These are phyloP conservation scores for Alectura lathami DNA, from an alignment of 2,113 vertebrate species.

Conservation along the genomic window DNA sequence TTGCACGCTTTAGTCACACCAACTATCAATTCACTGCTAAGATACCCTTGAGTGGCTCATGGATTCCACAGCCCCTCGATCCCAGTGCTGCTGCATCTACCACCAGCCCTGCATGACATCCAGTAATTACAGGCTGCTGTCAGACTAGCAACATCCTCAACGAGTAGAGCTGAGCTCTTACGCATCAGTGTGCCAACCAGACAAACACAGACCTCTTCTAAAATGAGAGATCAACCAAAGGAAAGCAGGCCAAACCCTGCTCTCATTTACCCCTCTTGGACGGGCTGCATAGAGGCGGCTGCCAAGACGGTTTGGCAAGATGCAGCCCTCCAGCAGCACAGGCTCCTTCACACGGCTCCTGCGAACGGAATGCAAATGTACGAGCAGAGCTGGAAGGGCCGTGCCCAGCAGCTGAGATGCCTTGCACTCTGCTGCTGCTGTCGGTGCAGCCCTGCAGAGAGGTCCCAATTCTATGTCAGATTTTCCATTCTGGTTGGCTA, in stretches of 20 bases:
- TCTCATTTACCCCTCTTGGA: not conserved
- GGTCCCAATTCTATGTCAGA: not conserved
- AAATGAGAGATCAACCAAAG: not conserved
- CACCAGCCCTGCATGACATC: not conserved
- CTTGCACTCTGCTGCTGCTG: fast-evolving
- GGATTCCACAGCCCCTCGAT: not conserved
- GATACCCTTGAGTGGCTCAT: not conserved
- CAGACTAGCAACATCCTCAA: not conserved
- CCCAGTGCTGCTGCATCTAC: not conserved
- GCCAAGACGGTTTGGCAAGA: not conserved
- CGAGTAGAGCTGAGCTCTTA: not conserved
- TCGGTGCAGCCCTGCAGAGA: not conserved
- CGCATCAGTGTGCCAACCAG: not conserved
- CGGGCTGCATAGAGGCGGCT: not conserved
- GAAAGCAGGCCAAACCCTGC: not conserved
- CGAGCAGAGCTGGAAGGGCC: not conserved
- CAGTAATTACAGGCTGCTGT: not conserved
- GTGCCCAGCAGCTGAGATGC: fast-evolving
- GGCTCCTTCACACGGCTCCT: not conserved
- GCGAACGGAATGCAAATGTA: not conserved
- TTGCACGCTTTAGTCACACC: not conserved
- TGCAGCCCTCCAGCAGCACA: not conserved
- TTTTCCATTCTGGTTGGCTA: not conserved
- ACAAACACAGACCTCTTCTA: not conserved
- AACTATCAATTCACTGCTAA: not conserved